These are phyloP conservation scores for Eulithis testata DNA, from an alignment of 2,888 invertebrate genomes.

Conservation along the genomic window DNA sequence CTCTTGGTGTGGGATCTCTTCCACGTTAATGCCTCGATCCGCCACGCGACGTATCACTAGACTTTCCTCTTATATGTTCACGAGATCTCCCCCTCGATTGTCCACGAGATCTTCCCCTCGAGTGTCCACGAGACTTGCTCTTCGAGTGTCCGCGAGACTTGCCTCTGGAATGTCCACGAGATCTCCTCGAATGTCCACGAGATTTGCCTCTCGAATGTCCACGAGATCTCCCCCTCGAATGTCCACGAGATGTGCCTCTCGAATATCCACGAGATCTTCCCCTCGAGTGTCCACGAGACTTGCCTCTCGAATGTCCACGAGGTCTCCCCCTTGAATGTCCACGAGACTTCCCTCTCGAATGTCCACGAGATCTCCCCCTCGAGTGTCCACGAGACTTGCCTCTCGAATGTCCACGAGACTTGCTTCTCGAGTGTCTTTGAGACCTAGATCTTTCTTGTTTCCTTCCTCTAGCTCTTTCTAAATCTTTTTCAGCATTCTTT, in stretches of 20 bases:
- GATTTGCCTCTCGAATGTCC: constrained; percentile 38
- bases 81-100: constrained; percentile 19
- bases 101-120: constrained; percentile 22
- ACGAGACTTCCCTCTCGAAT: constrained; percentile 35
- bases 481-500: not conserved
- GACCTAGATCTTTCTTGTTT: constrained; percentile 16
- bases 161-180: constrained; percentile 29
- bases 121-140: too few relatives aligned
- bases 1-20: constrained; percentile 2
- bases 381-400: constrained; percentile 34
- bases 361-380: constrained; percentile 16
- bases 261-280: constrained; percentile 12
- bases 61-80: constrained; percentile 6
- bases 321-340: constrained; percentile 14
- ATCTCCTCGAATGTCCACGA: constrained; percentile 19
- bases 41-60: constrained; percentile 17
- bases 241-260: constrained; percentile 14
- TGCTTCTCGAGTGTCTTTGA: constrained; percentile 18
- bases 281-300: constrained; percentile 24
- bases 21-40: constrained; percentile 11
- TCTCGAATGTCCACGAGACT: constrained; percentile 36
- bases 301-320: constrained; percentile 23
- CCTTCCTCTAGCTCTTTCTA: constrained; percentile 6
- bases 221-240: constrained; percentile 33
- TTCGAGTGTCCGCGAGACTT: too few relatives aligned